Conservation (phyloP, 2,888 invertebrate species). For the Adelphocoris suturalis region DNA sequence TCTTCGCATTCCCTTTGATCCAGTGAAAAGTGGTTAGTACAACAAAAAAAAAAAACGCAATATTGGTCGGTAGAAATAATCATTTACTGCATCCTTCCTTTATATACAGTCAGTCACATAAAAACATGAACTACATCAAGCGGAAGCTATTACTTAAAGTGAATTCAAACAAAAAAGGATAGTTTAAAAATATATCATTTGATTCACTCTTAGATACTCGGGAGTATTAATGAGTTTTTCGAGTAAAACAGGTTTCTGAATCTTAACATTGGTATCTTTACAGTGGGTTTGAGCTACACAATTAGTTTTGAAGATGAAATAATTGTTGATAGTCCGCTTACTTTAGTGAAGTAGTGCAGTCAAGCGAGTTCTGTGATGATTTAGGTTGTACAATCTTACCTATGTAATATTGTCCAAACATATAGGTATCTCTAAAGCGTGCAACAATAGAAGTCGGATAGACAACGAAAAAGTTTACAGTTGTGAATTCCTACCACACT, state of each 20-base stretch:
- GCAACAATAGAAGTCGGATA: not conserved
- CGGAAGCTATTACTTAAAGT: conserved; percentile 55
- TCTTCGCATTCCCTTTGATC: no score
- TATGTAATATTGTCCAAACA: conserved; percentile 8
- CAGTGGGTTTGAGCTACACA: conserved; percentile 61
- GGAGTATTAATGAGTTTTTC: not conserved
- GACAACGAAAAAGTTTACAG: conserved; percentile 11
- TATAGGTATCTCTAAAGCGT: conserved; percentile 2
- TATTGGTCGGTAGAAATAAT: conserved; percentile 55
- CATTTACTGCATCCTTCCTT: conserved; percentile 46
- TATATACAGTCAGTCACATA: conserved; percentile 68
- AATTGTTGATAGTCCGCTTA: conserved; percentile 29
- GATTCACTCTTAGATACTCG: conserved; percentile 50
- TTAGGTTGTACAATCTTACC: not conserved
- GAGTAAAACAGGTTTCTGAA: conserved; percentile 27
- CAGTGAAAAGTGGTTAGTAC: not conserved
- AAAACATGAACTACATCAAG: conserved; percentile 60
- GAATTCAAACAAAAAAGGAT: conserved; percentile 15
- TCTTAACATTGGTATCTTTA: conserved; percentile 26
- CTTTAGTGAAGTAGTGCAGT: conserved; percentile 61
- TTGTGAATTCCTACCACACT: not conserved
- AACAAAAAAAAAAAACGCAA: not conserved
- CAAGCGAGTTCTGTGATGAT: conserved; percentile 35
- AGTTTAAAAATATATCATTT: conserved; percentile 67
- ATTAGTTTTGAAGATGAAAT: conserved; percentile 21